phyloP scores from a whole-genome alignment of 2,888 invertebrate genomes.

The Brachyptera risi region DNA sequence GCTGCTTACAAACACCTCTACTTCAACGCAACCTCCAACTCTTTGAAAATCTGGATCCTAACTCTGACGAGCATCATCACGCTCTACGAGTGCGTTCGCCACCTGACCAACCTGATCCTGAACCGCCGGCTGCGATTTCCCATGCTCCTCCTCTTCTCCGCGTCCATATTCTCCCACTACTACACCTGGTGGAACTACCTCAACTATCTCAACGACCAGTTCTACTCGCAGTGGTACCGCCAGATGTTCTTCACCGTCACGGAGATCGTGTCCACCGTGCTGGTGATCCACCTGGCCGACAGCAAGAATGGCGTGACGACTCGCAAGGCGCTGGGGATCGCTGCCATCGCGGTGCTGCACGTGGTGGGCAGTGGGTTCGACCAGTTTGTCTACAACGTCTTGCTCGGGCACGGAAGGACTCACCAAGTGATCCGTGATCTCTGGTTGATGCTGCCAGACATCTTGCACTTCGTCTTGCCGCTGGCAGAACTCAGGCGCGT shows the following conservation, averaged over 20 bases:
- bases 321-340: constrained; percentile 53
- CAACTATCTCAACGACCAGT: constrained; percentile 68
- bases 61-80: constrained; percentile 55
- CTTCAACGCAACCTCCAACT: constrained; percentile 63
- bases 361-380: constrained; percentile 60
- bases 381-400: constrained; percentile 61
- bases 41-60: constrained; percentile 61
- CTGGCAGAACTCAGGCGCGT: background rate
- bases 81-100: constrained; percentile 58
- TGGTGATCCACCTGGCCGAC: constrained; percentile 56
- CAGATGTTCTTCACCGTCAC: constrained; percentile 61
- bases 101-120: constrained; percentile 51
- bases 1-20: constrained; percentile 67
- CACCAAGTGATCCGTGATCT: constrained; percentile 52
- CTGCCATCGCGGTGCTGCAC: constrained; percentile 57
- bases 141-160: constrained; percentile 58
- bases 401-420: constrained; percentile 58
- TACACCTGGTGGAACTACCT: constrained; percentile 68
- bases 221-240: constrained; percentile 64
- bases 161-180: constrained; percentile 62
- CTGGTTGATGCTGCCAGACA: constrained; percentile 19
- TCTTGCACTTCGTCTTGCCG: constrained; percentile 5
- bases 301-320: constrained; percentile 49
- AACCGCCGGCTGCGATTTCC: constrained; percentile 52
- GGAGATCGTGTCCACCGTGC: constrained; percentile 56